Evolutionary conservation across 2,113 vertebrate genomes (phyloP).

Genomic region (Haplochromis vanheusdeni): DNA sequence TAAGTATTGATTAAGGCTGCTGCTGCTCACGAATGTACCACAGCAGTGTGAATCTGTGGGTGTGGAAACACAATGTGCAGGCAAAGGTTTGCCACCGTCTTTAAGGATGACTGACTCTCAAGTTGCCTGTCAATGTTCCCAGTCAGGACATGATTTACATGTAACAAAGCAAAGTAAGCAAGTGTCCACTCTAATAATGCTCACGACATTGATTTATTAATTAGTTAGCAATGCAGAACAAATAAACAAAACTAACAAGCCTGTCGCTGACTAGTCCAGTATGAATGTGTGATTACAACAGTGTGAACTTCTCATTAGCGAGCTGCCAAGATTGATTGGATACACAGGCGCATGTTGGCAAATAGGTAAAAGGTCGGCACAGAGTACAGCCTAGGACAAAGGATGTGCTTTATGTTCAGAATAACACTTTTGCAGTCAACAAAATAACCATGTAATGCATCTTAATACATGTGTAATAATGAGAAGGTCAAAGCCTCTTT

Average conservation of each 20-base stretch:
- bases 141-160: conserved; percentile 35
- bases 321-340: neutral
- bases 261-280: neutral
- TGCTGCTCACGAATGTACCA: conserved; percentile 3
- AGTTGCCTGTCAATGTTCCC: neutral
- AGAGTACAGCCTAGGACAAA: neutral
- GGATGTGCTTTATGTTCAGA: neutral
- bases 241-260: conserved; percentile 38
- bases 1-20: conserved; percentile 38
- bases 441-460: neutral
- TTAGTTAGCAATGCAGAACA: conserved; percentile 45
- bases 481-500: neutral
- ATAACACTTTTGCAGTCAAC: neutral
- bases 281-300: conserved; percentile 1
- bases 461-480: neutral
- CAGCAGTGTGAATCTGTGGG: neutral
- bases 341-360: neutral
- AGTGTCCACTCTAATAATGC: conserved; percentile 33
- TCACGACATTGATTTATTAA: conserved; percentile 56
- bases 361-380: neutral
- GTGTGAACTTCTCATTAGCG: conserved; percentile 29
- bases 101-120: neutral
- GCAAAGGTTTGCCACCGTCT: neutral
- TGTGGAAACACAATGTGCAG: neutral
- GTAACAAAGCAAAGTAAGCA: conserved; percentile 27